Conservation (phyloP, 2,888 invertebrate species). For the Lasioglossum lativentre region DNA sequence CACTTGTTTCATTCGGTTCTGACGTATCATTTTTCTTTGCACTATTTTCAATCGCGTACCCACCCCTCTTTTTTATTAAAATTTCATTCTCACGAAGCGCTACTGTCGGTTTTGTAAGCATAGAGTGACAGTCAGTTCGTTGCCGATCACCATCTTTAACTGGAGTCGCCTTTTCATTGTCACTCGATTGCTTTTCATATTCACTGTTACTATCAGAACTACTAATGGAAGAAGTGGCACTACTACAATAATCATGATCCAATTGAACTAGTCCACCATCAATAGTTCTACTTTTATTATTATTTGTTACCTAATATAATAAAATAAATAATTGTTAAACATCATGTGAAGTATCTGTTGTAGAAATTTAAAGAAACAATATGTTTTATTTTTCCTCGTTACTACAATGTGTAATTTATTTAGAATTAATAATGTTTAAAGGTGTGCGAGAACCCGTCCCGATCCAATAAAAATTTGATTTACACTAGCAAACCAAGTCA, state of each 20-base stretch:
- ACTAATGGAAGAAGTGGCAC: slow-evolving; percentile 64
- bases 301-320: slow-evolving; percentile 56
- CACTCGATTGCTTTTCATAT: slow-evolving; percentile 62
- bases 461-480: no score
- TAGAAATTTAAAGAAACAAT: background rate
- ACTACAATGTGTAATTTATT: background rate
- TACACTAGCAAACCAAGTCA: background rate
- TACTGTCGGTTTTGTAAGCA: slow-evolving; percentile 22
- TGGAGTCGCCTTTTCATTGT: slow-evolving; percentile 67
- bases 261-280: slow-evolving; percentile 83
- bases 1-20: slow-evolving; percentile 84
- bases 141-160: slow-evolving; percentile 45
- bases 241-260: slow-evolving; percentile 87
- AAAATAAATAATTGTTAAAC: slow-evolving; percentile 13
- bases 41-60: slow-evolving; percentile 71
- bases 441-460: no score
- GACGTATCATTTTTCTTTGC: slow-evolving; percentile 84
- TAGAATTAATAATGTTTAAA: background rate
- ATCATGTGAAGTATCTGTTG: background rate
- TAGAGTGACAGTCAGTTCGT: slow-evolving; percentile 20
- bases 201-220: slow-evolving; percentile 72
- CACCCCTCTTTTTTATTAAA: slow-evolving; percentile 51
- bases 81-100: slow-evolving; percentile 46
- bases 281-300: slow-evolving; percentile 54
- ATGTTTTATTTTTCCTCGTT: background rate